A percentile compares a stretch with the other conserved stretches of the same genome.
phyloP scores from a whole-genome alignment of 2,113 vertebrate genomes.

The Peromyscus maniculatus region DNA sequence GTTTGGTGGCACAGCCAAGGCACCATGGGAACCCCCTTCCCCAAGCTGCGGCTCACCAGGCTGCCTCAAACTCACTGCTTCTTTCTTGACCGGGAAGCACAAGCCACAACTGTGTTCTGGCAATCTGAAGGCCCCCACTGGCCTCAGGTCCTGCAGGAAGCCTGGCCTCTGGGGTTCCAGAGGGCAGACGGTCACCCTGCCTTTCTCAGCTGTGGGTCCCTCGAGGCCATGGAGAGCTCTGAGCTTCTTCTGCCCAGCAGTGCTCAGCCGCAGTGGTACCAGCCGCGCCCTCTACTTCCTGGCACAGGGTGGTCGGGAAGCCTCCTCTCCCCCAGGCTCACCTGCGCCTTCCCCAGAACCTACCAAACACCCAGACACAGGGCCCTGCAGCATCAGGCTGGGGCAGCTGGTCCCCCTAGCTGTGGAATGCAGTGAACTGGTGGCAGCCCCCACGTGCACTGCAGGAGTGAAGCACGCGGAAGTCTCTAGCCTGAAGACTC shows the following conservation, averaged over 20 bases:
- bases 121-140: fast-evolving
- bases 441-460: background rate
- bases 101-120: background rate
- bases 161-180: background rate
- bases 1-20: background rate
- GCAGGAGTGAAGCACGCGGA: background rate
- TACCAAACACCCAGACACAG: background rate
- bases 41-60: background rate
- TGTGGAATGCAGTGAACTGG: too few relatives aligned
- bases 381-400: background rate
- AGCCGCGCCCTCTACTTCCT: background rate
- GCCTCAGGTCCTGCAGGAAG: background rate
- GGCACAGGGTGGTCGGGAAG: background rate
- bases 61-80: background rate
- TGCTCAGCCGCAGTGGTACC: background rate
- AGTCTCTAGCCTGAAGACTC: background rate
- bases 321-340: too few relatives aligned
- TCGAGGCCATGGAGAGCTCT: fast-evolving
- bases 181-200: background rate
- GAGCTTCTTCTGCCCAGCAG: background rate
- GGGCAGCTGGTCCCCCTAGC: background rate
- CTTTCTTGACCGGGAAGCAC: background rate
- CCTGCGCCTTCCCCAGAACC: background rate
- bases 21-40: background rate
- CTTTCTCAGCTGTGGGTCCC: background rate